Base-by-base conservation (phyloP, 2,888 invertebrate species). In the Tricholauxania praeusta region DNA sequence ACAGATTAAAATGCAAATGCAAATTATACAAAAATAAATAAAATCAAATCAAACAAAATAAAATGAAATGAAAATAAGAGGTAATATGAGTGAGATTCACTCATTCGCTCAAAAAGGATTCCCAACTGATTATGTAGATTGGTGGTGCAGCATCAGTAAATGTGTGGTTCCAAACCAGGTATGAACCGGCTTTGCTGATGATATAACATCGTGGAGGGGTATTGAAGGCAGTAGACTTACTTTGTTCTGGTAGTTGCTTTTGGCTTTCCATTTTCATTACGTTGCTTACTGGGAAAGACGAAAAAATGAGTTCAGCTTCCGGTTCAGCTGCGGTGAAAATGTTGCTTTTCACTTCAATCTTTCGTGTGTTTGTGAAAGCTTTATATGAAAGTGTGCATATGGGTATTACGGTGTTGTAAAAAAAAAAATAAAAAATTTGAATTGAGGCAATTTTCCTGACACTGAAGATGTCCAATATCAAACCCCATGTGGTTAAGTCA, bases 11-110 rank as follows among this genome's bases (percentile, higher is more conserved):
- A 57, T 57, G 57, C 39, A 57, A 57, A 57, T 57, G 57, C 57
- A 57, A 57, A 57, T 57, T 22, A 57, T 28, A 57, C 28, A 28
- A 57, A 57, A 57, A 19, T 15, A 57, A 57, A 57, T 57, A 14
- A 57, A 57, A 57, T 57, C 57, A 57, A 57, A 57, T 28, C 28
- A 57, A 57, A 57, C 19, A 14, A 57, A 57, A 57, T 57, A 17
- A 57, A 57, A 57, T 57, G 19, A 28, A 57, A 39, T 39, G 39
- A 39, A 39, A 39, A 57, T 57, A 57, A 28, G 19, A 19, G 57
- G 57, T 57, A 57, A 57, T 28, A 57, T 28, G 39, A 39, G 39
- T 39, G 39, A 22, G 19, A 57, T 28, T 57, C 57, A 28, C 28
- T 57, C 57, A 57, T 28, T 15, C 57, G 28, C 15, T 57, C 28